phyloP scores from a whole-genome alignment of 2,113 vertebrate species.

The Gambusia holbrooki region DNA sequence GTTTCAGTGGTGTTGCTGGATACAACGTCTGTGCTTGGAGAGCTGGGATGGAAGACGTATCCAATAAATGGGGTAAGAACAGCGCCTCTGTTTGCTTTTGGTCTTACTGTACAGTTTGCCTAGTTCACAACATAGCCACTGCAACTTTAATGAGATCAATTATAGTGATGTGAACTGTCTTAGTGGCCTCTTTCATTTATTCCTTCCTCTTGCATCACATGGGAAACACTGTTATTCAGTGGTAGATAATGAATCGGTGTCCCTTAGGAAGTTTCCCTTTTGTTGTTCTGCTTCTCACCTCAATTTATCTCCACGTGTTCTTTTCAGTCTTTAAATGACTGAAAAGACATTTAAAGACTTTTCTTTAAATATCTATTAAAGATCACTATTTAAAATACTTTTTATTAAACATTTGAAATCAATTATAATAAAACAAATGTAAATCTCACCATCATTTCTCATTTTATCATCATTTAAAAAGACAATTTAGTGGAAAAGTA shows the following conservation, averaged over 20 bases:
- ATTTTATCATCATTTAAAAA: neutral
- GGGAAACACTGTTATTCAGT: constrained; percentile 42
- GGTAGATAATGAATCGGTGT: constrained; percentile 51
- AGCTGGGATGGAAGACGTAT: constrained; percentile 95
- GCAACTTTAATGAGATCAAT: constrained; percentile 31
- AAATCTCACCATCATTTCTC: neutral
- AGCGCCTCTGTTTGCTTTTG: constrained; percentile 9
- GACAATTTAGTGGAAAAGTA: neutral
- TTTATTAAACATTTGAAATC: neutral
- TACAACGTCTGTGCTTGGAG: constrained; percentile 90
- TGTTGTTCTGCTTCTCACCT: constrained; percentile 25
- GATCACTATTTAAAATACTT: neutral
- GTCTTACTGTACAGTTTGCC: constrained; percentile 13
- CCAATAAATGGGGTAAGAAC: constrained; percentile 93
- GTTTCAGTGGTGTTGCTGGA: constrained; percentile 92
- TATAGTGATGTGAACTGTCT: constrained; percentile 33
- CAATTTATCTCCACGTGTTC: constrained; percentile 9
- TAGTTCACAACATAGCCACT: constrained; percentile 17
- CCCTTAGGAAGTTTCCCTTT: constrained; percentile 28
- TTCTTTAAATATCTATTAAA: no score
- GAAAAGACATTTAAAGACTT: no score
- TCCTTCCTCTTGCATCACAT: constrained; percentile 29
- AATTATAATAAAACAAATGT: neutral
- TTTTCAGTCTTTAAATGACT: constrained; percentile 15
- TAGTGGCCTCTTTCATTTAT: constrained; percentile 25